Evolutionary conservation across 2,797 vertebrate genomes (phyloP).

Genomic region (Semotilus atromaculatus): DNA sequence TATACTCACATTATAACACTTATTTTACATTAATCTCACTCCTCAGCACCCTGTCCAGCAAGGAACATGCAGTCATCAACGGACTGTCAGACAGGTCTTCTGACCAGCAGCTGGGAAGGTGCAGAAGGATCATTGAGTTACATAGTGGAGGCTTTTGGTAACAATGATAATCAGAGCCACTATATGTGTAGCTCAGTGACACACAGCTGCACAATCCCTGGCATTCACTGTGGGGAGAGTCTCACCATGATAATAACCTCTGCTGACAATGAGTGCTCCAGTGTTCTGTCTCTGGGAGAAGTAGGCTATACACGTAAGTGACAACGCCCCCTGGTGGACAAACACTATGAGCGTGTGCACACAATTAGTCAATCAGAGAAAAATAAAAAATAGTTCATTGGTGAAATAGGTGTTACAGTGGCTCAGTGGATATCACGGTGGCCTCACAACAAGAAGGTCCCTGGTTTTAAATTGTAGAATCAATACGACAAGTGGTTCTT

Average conservation of each 20-base stretch:
- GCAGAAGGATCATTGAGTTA: conserved; percentile 75
- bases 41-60: conserved; percentile 80
- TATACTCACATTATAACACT: background rate
- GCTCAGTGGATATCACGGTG: background rate
- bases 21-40: background rate
- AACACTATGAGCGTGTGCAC: background rate
- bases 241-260: conserved; percentile 75
- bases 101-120: conserved; percentile 77
- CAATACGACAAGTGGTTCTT: background rate
- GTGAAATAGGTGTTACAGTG: background rate
- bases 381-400: background rate
- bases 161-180: conserved; percentile 51
- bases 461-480: background rate
- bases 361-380: background rate
- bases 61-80: conserved; percentile 68
- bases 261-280: conserved; percentile 75
- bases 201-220: conserved; percentile 75
- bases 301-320: conserved; percentile 76
- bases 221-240: conserved; percentile 75
- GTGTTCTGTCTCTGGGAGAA: conserved; percentile 64
- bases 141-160: conserved; percentile 73
- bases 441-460: background rate
- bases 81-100: conserved; percentile 64
- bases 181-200: conserved; percentile 76
- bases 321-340: background rate